Conservation (phyloP, 2,113 vertebrate genomes). For the Genyomyrus donnyi region DNA sequence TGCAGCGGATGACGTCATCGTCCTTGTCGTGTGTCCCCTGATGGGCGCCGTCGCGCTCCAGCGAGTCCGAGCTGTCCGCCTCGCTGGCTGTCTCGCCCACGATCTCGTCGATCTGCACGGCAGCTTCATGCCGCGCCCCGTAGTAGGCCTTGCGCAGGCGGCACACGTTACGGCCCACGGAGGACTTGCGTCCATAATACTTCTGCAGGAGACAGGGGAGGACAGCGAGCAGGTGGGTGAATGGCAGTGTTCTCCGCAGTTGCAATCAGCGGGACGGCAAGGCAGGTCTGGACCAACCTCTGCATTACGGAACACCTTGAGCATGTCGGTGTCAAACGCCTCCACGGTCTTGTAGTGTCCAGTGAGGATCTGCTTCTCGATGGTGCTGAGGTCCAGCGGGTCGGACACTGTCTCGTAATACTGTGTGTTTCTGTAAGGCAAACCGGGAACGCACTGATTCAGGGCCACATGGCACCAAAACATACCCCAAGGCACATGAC, state of each 20-base stretch:
- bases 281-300: constrained; percentile 66
- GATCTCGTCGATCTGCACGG: constrained; percentile 94
- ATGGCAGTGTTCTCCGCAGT: not conserved
- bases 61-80: constrained; percentile 90
- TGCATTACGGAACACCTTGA: constrained; percentile 95
- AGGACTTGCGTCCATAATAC: constrained; percentile 91
- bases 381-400: constrained; percentile 84
- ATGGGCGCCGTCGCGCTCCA: constrained; percentile 51
- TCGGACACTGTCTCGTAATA: constrained; percentile 98
- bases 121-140: constrained; percentile 81
- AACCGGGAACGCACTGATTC: constrained; percentile 11
- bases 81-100: constrained; percentile 93
- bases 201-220: constrained; percentile 60
- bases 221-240: not conserved
- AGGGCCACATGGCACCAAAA: not conserved
- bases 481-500: not conserved
- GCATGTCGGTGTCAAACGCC: constrained; percentile 94
- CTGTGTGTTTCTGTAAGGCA: constrained; percentile 74
- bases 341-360: constrained; percentile 95
- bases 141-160: constrained; percentile 91
- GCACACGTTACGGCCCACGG: constrained; percentile 82
- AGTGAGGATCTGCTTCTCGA: constrained; percentile 93
- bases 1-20: constrained; percentile 93
- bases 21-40: constrained; percentile 67
- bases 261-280: not conserved